Evolutionary conservation across 2,797 vertebrate genomes (phyloP), one percentile per base, ranked within the genome.

Genomic region (Uromys caudimaculatus): DNA sequence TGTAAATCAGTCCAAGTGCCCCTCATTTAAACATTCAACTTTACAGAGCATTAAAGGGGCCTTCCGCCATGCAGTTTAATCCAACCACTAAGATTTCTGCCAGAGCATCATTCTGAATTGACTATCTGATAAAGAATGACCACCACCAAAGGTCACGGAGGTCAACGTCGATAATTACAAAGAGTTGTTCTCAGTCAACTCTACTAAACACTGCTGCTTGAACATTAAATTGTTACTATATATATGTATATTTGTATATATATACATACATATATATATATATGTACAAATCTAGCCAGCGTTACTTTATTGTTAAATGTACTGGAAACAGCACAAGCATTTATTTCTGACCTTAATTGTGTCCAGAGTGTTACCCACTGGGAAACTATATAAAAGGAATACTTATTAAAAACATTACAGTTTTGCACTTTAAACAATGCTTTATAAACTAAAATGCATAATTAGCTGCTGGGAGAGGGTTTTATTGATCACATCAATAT

Each of bases 1-100:
- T 99, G 98, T 98, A 99, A 98, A 98, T 99, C 98, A 98, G 98
- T 95, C 98, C 98, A 98, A 99, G 98, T 97, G 98, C 98, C 98
- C 98, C 98, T 98, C 98, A 98, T 98, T 99, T 98, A 98, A 98
- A 98, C 97, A 98, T 98, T 98, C 98, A 98, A 97, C 98, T 98
- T 99, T 98, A 98, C 98, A 98, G 99, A 99, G 99, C 98, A 99
- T 99, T 98, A 98, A 99, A 98, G 98, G 97, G 97, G 97, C 97
- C 98, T 98, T 98, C 99, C 98, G 98, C 98, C 98, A 98, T 98
- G 97, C 98, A 98, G 97, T 99, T 99, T 99, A 98, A 99, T 99
- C 98, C 98, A 98, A 98, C 98, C 98, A 96, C 98, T 90, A 98
- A 98, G 98, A 99, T 98, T 99, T 98, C 98, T 98, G 95, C 98